A percentile compares a stretch with the other conserved stretches of the same genome.
phyloP scores from a whole-genome alignment of 2,113 vertebrate genomes.

The Pogona vitticeps region DNA sequence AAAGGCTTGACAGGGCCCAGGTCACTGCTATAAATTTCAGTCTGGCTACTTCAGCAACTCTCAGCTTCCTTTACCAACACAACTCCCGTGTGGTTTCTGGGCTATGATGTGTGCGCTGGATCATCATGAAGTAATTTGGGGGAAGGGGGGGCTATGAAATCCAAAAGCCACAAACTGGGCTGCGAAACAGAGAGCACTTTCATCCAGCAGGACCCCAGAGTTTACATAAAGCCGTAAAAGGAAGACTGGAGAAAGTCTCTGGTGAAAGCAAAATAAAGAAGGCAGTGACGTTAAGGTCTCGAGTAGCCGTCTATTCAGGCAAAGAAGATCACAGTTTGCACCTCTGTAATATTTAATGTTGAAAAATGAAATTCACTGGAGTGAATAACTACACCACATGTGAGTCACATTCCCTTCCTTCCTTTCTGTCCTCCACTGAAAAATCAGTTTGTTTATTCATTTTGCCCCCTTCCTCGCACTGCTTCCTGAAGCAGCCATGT shows the following conservation, averaged over 20 bases:
- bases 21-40: slow-evolving; percentile 77
- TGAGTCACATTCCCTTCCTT: background rate
- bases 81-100: slow-evolving; percentile 71
- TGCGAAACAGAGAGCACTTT: slow-evolving; percentile 68
- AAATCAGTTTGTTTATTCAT: background rate
- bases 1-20: slow-evolving; percentile 76
- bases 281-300: background rate
- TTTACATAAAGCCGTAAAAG: slow-evolving; percentile 57
- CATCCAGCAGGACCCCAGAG: slow-evolving; percentile 65
- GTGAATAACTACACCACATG: background rate
- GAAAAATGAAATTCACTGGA: accelerated
- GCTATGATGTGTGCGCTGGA: slow-evolving; percentile 75
- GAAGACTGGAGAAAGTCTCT: slow-evolving; percentile 61
- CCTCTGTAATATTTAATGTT: background rate
- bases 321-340: accelerated
- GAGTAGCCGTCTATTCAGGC: slow-evolving; percentile 11
- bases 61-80: slow-evolving; percentile 61
- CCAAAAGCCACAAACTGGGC: slow-evolving; percentile 69
- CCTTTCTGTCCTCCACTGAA: background rate
- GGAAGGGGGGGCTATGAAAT: slow-evolving; percentile 62
- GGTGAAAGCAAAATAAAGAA: slow-evolving; percentile 52
- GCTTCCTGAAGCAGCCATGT: background rate
- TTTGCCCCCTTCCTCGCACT: background rate
- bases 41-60: slow-evolving; percentile 72
- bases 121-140: slow-evolving; percentile 73